These are phyloP conservation scores for Aphelinus certus DNA, from an alignment of 1,140 invertebrate genomes.

Conservation along the genomic window DNA sequence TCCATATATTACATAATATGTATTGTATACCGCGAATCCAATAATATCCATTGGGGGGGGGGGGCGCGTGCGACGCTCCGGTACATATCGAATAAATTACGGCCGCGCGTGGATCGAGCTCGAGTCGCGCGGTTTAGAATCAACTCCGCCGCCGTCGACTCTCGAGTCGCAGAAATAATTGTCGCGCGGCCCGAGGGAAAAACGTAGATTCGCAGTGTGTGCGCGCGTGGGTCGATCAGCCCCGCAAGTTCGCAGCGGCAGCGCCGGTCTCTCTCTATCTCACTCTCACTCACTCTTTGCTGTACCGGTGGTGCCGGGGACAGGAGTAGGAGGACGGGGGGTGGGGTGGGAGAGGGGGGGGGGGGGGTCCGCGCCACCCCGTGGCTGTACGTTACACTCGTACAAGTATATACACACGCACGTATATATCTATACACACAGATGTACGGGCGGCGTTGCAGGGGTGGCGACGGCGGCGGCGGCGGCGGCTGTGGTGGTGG, in stretches of 20 bases:
- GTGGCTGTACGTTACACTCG: background rate
- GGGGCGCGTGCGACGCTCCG: too few relatives aligned
- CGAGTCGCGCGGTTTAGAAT: too few relatives aligned
- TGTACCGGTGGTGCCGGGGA: background rate
- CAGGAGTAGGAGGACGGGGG: background rate
- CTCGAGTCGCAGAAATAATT: too few relatives aligned
- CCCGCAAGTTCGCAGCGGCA: conserved; percentile 13
- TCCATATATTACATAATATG: too few relatives aligned
- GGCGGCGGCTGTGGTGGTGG: conserved; percentile 47
- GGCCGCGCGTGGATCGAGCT: too few relatives aligned
- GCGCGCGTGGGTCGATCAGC: conserved; percentile 18
- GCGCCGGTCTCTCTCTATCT: background rate
- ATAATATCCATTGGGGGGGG: too few relatives aligned
- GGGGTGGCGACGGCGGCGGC: conserved; percentile 45
- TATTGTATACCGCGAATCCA: too few relatives aligned
- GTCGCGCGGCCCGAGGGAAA: background rate
- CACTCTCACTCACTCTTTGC: too few relatives aligned
- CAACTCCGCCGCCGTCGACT: too few relatives aligned
- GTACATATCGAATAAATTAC: too few relatives aligned
- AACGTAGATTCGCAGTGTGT: background rate
- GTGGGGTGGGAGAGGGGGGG: conserved; percentile 6
- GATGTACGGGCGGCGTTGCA: conserved; percentile 40
- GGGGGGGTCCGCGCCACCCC: conserved; percentile 7
- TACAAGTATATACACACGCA: background rate
- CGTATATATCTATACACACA: conserved; percentile 1